Evolutionary conservation across 1,140 invertebrate genomes (phyloP), one percentile per base, ranked within the genome.

Genomic region (Bombus superbus): DNA sequence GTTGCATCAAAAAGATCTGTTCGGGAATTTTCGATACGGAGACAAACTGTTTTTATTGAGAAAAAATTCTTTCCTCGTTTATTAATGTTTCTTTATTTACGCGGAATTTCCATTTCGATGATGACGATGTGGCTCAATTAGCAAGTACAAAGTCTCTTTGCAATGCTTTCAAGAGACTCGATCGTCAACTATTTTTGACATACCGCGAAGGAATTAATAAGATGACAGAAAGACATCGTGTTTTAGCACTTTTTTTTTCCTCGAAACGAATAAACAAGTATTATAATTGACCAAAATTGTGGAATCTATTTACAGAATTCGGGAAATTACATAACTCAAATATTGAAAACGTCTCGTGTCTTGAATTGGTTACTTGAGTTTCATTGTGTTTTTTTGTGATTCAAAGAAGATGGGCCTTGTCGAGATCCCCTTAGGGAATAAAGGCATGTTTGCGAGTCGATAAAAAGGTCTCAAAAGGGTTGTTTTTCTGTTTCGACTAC

Each of bases 241-340:
- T 91, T 90, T 90, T 90, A 91, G 87, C 89, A 91, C 89, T 71
- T 86, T 85, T 73, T 68, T 79, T 57, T 47, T 62, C 32, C 2
- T 35, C 71, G 64, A 38, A 57, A 11, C 68, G 64, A 28, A 64
- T 59, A 86, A 90, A 90, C 57, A 77, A 32, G 73, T 78, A 71
- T 69, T 38, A n/a, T 47, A 66, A 78, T 83, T 78, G 86, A 69
- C 32, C 6, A 59, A 83, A 72, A 47, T 71, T 40, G 13, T 25
- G 32, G 28, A 53, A 18, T 15, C 25, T 32, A 44, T 32, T 62
- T 32, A 13, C 4, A 13, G 22, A 22, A 59, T 69, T 18, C 2
- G 32, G 22, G 18, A 42, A 35, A 59, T 35, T 42, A 28, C 2
- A 38, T 25, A 25, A 68, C 8, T 57, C 8, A 6, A n/a, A 42